phyloP scores from a whole-genome alignment of 2,113 vertebrate species.

The Sturnira hondurensis region DNA sequence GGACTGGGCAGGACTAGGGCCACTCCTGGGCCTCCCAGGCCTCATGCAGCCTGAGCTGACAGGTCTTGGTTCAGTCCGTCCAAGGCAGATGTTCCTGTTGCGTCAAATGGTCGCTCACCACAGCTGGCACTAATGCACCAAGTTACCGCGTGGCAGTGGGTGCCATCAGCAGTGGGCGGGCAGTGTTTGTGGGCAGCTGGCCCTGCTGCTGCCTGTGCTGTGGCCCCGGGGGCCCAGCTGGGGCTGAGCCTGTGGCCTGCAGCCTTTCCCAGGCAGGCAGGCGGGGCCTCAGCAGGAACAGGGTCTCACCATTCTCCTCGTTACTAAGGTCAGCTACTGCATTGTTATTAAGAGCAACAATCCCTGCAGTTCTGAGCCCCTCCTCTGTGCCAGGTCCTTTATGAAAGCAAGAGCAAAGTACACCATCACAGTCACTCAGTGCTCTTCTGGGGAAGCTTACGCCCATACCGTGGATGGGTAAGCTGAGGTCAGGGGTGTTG shows the following conservation, averaged over 20 bases:
- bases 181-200: fast-evolving
- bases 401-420: not conserved
- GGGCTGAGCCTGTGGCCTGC: not conserved
- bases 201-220: not conserved
- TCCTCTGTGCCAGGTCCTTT: not conserved
- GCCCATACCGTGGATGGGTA: not conserved
- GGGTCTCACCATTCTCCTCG: not conserved
- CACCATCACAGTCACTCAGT: fast-evolving
- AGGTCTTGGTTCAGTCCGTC: not conserved
- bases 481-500: not conserved
- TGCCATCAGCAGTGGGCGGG: fast-evolving
- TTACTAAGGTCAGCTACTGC: not conserved
- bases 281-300: not conserved
- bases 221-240: not conserved
- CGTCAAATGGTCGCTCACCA: not conserved
- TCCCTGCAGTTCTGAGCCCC: not conserved
- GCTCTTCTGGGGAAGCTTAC: fast-evolving
- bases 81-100: not conserved
- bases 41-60: fast-evolving
- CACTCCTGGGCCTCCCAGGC: not conserved
- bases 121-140: not conserved
- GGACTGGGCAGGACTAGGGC: not conserved
- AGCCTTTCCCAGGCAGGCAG: not conserved
- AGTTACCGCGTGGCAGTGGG: fast-evolving
- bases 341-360: not conserved